These are phyloP conservation scores for Frankliniella fusca DNA, from an alignment of 2,888 invertebrate species.

Conservation along the genomic window DNA sequence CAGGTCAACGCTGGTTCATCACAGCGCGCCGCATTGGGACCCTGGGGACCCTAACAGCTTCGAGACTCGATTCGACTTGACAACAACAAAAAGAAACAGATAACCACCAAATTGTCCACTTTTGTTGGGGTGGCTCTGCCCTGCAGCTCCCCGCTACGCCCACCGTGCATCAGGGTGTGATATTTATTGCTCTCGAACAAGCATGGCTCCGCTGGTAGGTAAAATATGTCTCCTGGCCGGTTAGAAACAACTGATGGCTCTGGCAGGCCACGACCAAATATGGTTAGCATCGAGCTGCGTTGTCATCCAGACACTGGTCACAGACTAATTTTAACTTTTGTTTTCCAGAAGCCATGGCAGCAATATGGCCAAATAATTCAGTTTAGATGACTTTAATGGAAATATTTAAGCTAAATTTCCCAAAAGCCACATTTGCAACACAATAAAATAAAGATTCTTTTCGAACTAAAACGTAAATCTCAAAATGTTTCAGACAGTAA, in stretches of 20 bases:
- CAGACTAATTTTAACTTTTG: too few species aligned
- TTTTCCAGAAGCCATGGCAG: too few species aligned
- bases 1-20: slow-evolving; percentile 8
- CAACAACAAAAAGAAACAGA: slow-evolving; percentile 17
- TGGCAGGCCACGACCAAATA: too few species aligned
- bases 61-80: slow-evolving; percentile 6
- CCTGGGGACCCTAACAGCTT: neutral
- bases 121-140: slow-evolving; percentile 16
- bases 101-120: slow-evolving; percentile 26
- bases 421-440: too few species aligned
- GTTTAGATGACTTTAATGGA: too few species aligned
- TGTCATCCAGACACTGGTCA: too few species aligned
- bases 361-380: too few species aligned
- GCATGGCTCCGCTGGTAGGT: slow-evolving; percentile 1
- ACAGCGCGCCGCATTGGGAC: neutral
- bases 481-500: too few species aligned
- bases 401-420: too few species aligned
- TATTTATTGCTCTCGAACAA: slow-evolving; percentile 18
- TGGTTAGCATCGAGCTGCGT: too few species aligned
- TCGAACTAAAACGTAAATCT: too few species aligned
- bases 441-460: too few species aligned
- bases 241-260: neutral
- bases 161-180: slow-evolving; percentile 6
- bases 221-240: slow-evolving; percentile 14
- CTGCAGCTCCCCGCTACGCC: neutral